Base-by-base conservation (phyloP, 1,140 invertebrate genomes). In the Argopecten irradians region DNA sequence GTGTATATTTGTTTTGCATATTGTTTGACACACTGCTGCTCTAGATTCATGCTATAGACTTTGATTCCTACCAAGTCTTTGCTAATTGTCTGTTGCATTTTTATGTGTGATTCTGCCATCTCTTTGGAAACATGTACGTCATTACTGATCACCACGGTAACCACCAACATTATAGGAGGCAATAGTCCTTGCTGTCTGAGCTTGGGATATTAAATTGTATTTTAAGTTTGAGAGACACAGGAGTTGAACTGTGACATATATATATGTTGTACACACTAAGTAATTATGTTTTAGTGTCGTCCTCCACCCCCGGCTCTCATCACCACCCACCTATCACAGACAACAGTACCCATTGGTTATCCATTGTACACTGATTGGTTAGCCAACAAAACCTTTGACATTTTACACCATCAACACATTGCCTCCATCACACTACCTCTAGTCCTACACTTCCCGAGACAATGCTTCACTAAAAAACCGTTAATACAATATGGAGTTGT, bases 181-280 rank as follows among this genome's bases (percentile, higher is more conserved):
- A 46, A 3, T 1, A 71, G 22, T 71, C 22, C 22, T 71, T n/a
- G n/a, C 55, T 3, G 22, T 22, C 28, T 71, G 55, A 28, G 22
- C 22, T 71, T 71, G 22, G 55, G 55, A 71, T 71, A 71, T 71
- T 71, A 71, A 71, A 71, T 71, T 71, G 55, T 16, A 71, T 71
- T 8, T 71, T 71, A n/a, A 71, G 55, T 71, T 71, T 71, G 7
- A 16, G 28, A 71, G 55, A n/a, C 55, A n/a, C 55, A 5, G n/a
- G n/a, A 71, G 55, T 71, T 71, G 22, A n/a, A 71, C 55, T 71
- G 5, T 71, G 55, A n/a, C 55, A 71, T 71, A 16, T 71, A n/a
- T 71, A 71, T 71, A 3, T 22, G 22, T 71, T 71, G 55, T n/a
- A 71, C 55, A 71, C 55, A n/a, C 55, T n/a, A 28, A 19, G 43